phyloP scores from a whole-genome alignment of 2,113 vertebrate species.

The Parotia lawesii region DNA sequence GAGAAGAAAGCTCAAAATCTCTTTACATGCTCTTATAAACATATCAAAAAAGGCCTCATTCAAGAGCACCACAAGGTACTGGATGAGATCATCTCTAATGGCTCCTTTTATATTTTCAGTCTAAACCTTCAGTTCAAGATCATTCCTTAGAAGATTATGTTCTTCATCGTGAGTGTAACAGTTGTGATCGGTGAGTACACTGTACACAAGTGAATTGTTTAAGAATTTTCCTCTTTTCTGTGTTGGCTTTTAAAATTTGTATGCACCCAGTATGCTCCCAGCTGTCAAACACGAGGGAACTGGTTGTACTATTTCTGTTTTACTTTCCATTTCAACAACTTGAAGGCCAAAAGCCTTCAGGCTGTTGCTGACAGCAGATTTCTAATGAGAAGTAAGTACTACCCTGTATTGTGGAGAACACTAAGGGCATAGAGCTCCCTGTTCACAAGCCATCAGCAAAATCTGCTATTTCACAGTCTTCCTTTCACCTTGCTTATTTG shows the following conservation, averaged over 20 bases:
- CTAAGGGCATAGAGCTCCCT: neutral
- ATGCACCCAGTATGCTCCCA: neutral
- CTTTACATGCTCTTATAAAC: neutral
- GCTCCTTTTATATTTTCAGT: neutral
- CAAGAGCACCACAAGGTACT: neutral
- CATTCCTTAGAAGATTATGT: neutral
- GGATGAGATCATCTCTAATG: neutral
- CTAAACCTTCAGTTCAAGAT: neutral
- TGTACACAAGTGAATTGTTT: neutral
- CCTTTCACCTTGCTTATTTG: neutral
- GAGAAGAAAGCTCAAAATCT: neutral
- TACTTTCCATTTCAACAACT: neutral
- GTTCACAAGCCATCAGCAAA: neutral
- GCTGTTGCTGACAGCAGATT: slow-evolving; percentile 2
- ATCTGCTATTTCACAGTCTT: neutral
- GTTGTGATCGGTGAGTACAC: neutral
- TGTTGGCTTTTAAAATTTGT: neutral
- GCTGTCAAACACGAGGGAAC: neutral
- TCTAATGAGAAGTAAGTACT: neutral
- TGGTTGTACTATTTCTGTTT: neutral
- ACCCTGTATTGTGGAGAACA: neutral
- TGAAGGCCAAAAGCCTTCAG: neutral
- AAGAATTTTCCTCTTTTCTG: neutral
- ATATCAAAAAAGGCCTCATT: neutral
- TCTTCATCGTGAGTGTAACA: neutral